These are phyloP conservation scores for Mus caroli DNA, from an alignment of 2,797 vertebrate species.

Conservation along the genomic window DNA sequence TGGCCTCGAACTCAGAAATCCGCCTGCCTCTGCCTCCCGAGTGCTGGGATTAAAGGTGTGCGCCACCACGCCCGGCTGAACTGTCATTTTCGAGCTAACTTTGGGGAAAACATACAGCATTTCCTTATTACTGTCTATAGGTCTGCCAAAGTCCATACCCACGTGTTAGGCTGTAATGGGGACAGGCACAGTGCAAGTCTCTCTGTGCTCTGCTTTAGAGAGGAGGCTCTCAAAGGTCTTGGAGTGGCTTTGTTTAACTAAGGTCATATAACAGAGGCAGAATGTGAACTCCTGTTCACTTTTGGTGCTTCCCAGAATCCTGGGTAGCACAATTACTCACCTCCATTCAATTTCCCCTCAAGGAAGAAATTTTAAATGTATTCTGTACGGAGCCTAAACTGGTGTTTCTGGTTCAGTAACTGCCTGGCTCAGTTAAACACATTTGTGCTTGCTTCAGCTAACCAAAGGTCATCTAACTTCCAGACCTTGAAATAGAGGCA, in stretches of 20 bases:
- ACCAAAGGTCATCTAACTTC: conserved; percentile 30
- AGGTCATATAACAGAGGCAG: not conserved
- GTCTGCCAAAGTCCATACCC: not conserved
- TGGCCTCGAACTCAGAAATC: no score
- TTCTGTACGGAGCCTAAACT: conserved; percentile 4
- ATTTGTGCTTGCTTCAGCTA: not conserved
- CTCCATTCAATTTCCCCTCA: not conserved
- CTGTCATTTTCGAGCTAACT: not conserved
- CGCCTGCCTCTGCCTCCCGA: no score
- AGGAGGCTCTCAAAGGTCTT: not conserved
- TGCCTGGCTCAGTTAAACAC: not conserved
- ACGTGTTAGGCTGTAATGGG: not conserved
- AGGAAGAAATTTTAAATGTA: not conserved
- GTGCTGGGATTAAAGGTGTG: no score
- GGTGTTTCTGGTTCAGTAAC: conserved; percentile 44
- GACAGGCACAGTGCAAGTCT: not conserved
- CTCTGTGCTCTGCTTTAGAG: not conserved
- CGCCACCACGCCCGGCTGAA: no score
- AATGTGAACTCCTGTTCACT: not conserved
- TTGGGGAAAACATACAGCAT: not conserved
- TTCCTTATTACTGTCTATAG: not conserved
- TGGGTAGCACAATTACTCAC: not conserved
- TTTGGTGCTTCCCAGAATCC: not conserved
- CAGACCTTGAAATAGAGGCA: not conserved
- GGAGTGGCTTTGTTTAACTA: not conserved